These are phyloP conservation scores for Ephestia elutella DNA, from an alignment of 1,140 invertebrate species.

Conservation along the genomic window DNA sequence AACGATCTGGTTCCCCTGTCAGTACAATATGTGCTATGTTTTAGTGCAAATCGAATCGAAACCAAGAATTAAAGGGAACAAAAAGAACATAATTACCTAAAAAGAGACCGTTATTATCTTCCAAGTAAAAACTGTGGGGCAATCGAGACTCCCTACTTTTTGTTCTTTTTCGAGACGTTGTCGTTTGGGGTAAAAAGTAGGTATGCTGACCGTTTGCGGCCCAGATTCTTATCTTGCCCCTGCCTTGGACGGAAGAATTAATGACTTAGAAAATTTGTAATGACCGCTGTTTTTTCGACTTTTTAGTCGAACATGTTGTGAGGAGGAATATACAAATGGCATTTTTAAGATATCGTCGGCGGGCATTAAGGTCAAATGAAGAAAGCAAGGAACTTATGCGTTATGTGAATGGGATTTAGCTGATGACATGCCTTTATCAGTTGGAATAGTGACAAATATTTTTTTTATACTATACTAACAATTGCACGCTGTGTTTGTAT, in stretches of 20 bases:
- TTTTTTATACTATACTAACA: too few relatives aligned
- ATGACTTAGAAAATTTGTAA: conserved; percentile 40
- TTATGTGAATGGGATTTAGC: too few relatives aligned
- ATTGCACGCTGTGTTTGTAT: too few relatives aligned
- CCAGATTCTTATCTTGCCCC: conserved; percentile 9
- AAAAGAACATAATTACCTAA: background rate
- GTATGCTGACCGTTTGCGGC: conserved; percentile 11
- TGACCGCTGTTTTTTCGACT: conserved; percentile 16
- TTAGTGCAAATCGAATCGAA: background rate
- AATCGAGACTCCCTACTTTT: background rate
- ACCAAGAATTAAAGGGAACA: background rate
- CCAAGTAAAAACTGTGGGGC: background rate
- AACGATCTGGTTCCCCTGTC: too few relatives aligned
- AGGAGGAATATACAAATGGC: too few relatives aligned
- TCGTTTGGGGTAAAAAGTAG: background rate
- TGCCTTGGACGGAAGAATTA: conserved; percentile 21
- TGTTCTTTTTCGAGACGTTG: background rate
- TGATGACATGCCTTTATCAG: too few relatives aligned
- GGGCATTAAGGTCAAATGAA: too few relatives aligned
- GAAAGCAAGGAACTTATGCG: too few relatives aligned
- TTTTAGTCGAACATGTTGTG: too few relatives aligned
- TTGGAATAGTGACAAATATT: too few relatives aligned
- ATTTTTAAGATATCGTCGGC: too few relatives aligned
- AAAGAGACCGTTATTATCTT: background rate
- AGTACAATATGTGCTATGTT: too few relatives aligned